Conservation (phyloP, 2,113 vertebrate species). For the Halichoeres trimaculatus region DNA sequence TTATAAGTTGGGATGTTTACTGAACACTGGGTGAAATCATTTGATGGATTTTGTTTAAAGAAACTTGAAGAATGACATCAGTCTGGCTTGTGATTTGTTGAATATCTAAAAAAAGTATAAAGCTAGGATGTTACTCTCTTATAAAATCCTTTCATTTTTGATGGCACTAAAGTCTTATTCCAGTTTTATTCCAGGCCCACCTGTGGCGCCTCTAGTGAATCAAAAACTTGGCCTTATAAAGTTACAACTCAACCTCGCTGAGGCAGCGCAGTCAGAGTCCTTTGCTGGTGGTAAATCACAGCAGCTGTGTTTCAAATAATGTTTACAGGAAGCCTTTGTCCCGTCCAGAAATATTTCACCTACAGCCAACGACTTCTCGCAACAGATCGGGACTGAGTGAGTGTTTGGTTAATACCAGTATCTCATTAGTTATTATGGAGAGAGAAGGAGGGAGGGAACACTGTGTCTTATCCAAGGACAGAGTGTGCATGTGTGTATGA, state of each 20-base stretch:
- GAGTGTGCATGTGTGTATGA: conserved; percentile 9
- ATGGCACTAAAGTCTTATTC: neutral
- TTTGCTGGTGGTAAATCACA: conserved; percentile 63
- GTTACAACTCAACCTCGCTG: conserved; percentile 19
- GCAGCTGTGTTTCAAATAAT: conserved; percentile 66
- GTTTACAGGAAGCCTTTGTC: conserved; percentile 71
- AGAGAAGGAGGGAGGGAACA: conserved; percentile 52
- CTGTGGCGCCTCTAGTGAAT: conserved; percentile 29
- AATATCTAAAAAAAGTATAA: too few relatives aligned
- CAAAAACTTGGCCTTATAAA: conserved; percentile 61
- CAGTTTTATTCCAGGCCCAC: conserved; percentile 18
- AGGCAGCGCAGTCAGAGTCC: conserved; percentile 20
- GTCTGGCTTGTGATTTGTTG: too few relatives aligned
- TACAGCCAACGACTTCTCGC: conserved; percentile 51
- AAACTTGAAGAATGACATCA: too few relatives aligned
- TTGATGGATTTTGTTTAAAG: too few relatives aligned
- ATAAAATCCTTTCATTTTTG: neutral
- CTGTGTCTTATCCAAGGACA: conserved; percentile 71
- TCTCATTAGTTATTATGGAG: conserved; percentile 60
- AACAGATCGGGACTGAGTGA: conserved; percentile 52
- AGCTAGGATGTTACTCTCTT: neutral
- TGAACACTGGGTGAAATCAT: too few relatives aligned
- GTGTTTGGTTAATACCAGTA: conserved; percentile 65
- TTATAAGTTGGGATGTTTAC: too few relatives aligned
- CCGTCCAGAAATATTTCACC: conserved; percentile 40